Base-by-base conservation (phyloP, 2,888 invertebrate species). In the Melieria picta region DNA sequence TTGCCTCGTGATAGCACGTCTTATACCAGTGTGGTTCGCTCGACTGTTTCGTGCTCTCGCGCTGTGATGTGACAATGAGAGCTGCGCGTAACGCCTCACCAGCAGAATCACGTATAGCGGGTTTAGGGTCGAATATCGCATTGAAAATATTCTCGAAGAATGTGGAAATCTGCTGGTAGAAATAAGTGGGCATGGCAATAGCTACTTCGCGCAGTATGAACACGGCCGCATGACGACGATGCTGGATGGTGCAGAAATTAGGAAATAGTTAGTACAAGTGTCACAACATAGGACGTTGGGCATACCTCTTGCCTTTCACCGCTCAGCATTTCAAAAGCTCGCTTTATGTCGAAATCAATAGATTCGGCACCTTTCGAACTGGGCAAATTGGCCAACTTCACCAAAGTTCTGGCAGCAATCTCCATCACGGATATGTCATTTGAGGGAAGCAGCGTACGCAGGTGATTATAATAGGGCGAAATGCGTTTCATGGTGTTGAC, bases 271-370 rank as follows among this genome's bases (percentile, higher is more conserved):
- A n/a, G 7, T 58, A 30, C 4, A 30, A 58, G 42, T 55, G 0
- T 55, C 2, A 55, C 10, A 55, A 16, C 5, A 3, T 6, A 13
- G 4, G 5, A 55, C 3, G 7, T 30, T 30, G 30, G 3, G 3
- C 68, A 62, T 81, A 89, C 89, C 86, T 98, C 98, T 85, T 96
- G 92, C 78, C 96, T 89, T 80, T 96, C 97, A 65, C 94, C 94
- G 45, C 93, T 93, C 5, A 99, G 89, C 97, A 97, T 98, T 85
- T 99, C 99, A 84, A 97, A 94, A 1, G 98, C 96, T 82, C 95
- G 90, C 85, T 97, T 97, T 2, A 98, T 96, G 88, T 98, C 98
- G 88, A 97, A 97, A 81, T 98, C 98, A n/a, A 99, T 97, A 84
- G 98, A 97, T 83, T 98, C 97, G 0, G 97, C 95, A 47, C 98